A percentile compares a stretch with the other conserved stretches of the same genome.
These are phyloP conservation scores for Carabus problematicus DNA, from an alignment of 2,888 invertebrate genomes.

Conservation along the genomic window DNA sequence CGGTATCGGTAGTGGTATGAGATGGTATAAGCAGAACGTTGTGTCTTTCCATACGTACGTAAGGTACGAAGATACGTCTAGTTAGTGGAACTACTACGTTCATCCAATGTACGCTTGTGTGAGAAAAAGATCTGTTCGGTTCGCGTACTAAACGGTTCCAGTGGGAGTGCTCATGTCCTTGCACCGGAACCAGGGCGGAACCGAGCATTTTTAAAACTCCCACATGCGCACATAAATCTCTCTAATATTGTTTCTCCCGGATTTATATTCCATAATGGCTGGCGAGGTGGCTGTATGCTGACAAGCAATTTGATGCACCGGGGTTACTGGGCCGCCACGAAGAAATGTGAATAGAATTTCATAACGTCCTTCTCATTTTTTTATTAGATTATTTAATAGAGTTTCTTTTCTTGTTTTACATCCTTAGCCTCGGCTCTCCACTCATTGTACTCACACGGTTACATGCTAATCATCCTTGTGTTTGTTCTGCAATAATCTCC, in stretches of 20 bases:
- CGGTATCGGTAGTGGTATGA: no score
- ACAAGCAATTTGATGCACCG: constrained; percentile 11
- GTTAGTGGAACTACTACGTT: constrained; percentile 3
- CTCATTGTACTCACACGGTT: no score
- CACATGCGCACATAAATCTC: constrained; percentile 40
- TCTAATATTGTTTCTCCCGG: constrained; percentile 40
- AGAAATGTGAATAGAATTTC: no score
- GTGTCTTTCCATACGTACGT: no score
- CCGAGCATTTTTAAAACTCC: constrained; percentile 40
- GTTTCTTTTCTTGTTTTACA: no score
- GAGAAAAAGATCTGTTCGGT: background rate
- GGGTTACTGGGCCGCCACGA: background rate
- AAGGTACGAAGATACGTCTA: background rate
- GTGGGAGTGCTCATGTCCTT: constrained; percentile 41
- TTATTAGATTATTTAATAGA: no score
- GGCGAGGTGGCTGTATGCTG: constrained; percentile 6
- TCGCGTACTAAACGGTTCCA: constrained; percentile 30
- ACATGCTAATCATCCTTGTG: no score
- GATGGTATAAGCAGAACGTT: no score
- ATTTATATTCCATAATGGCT: constrained; percentile 40
- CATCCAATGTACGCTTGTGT: background rate
- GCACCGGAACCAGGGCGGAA: constrained; percentile 35
- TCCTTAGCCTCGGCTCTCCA: no score
- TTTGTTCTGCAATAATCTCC: no score
- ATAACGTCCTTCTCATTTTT: no score